These are phyloP conservation scores for Campoletis raptor DNA, from an alignment of 2,888 invertebrate genomes.

Conservation along the genomic window DNA sequence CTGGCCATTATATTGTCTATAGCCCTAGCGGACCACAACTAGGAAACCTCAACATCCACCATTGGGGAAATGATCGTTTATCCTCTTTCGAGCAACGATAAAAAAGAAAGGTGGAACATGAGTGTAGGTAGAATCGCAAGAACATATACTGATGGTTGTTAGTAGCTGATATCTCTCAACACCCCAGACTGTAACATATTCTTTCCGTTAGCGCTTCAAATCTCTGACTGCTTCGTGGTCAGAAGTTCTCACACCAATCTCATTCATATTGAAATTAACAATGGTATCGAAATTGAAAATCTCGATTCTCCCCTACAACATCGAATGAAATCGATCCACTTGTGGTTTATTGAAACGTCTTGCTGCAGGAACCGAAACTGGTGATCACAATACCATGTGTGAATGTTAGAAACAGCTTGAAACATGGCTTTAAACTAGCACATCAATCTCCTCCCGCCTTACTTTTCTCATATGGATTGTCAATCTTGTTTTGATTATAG, in stretches of 20 bases:
- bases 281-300: neutral
- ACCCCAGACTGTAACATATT: slow-evolving; percentile 75
- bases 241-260: neutral
- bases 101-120: slow-evolving; percentile 76
- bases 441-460: neutral
- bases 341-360: neutral
- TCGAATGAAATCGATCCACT: neutral
- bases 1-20: too few relatives aligned
- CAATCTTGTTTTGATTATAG: too few relatives aligned
- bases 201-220: slow-evolving; percentile 77
- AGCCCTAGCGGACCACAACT: too few relatives aligned
- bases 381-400: neutral
- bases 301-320: neutral
- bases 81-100: slow-evolving; percentile 73
- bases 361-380: neutral
- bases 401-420: too few relatives aligned
- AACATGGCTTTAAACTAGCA: neutral
- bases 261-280: neutral
- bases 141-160: slow-evolving; percentile 70
- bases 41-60: slow-evolving; percentile 72
- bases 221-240: slow-evolving; percentile 79
- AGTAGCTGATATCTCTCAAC: slow-evolving; percentile 72
- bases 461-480: neutral
- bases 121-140: slow-evolving; percentile 72
- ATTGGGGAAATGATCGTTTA: slow-evolving; percentile 65